A percentile compares a stretch with the other conserved stretches of the same genome.
phyloP scores from a whole-genome alignment of 2,797 vertebrate species.

The Neopelma chrysocephalum region DNA sequence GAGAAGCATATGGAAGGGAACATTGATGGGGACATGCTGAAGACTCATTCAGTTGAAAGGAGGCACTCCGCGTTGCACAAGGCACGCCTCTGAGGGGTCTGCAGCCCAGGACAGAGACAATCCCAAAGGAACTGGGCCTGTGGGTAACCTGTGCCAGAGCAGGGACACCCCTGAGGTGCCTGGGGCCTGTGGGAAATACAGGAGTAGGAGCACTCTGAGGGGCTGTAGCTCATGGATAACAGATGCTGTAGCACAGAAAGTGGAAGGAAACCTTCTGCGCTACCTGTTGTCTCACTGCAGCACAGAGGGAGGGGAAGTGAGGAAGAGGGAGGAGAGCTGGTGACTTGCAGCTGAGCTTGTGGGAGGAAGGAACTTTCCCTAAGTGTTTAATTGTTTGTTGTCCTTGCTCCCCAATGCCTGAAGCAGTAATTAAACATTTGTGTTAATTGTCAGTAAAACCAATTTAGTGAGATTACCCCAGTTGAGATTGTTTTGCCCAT shows the following conservation, averaged over 20 bases:
- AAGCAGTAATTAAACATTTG: not conserved
- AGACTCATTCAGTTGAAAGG: not conserved
- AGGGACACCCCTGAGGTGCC: too few species aligned
- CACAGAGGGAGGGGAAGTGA: not conserved
- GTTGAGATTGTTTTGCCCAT: not conserved
- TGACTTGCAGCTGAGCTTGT: not conserved
- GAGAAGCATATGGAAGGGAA: not conserved
- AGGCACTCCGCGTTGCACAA: not conserved
- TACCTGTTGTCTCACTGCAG: not conserved
- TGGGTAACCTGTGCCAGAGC: not conserved
- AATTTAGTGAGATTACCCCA: not conserved
- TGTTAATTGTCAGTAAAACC: not conserved
- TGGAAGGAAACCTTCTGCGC: not conserved
- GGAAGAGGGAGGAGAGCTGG: not conserved
- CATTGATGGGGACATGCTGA: not conserved
- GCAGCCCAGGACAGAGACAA: not conserved
- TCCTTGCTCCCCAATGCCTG: not conserved
- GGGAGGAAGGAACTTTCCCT: not conserved
- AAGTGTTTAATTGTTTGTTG: not conserved
- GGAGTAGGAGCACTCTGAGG: not conserved
- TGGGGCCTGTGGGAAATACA: not conserved
- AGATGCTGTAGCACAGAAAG: not conserved
- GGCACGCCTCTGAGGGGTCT: not conserved
- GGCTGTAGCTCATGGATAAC: not conserved
- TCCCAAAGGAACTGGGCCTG: not conserved